Evolutionary conservation across 2,113 vertebrate species (phyloP), one percentile per base, ranked within the genome.

Genomic region (Aphyosemion australe): DNA sequence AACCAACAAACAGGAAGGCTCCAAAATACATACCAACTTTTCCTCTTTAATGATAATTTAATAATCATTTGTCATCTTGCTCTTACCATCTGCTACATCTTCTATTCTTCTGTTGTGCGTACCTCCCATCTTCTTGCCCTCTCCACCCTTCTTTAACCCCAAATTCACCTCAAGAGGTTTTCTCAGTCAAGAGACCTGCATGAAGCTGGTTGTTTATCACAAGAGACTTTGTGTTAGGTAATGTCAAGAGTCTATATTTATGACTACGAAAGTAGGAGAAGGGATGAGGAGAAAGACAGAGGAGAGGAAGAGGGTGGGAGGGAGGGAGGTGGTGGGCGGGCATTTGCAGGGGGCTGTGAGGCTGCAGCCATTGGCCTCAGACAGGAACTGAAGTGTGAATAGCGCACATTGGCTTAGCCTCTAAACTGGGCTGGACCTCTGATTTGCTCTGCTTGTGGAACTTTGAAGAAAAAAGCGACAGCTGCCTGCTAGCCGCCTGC

Each of bases 351-450:
- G 67, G 78, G 75, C 51, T 74, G 68, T 76, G 76, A 58, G 76
- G 74, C 83, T 85, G 72, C 89, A 83, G 90, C 84, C 85, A 91
- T 89, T 74, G 67, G 88, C 74, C 88, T 93, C 90, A 56, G 89
- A 84, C 88, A 82, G 82, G 91, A 90, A 90, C 88, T 84, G 72
- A 83, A 61, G 92, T 87, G 90, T 94, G 94, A 94, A 93, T 91
- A 93, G 93, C 92, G 82, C 88, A 86, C 93, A 90, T 89, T 93
- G 94, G 93, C 90, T 84, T 87, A 90, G 92, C 89, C 76, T 93
- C 87, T 87, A 92, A 84, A 81, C 92, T 86, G 91, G 90, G 89
- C 89, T 83, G 90, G 90, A 90, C 90, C 91, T 91, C 92, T 93
- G 84, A 90, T 87, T 92, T 90, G 87, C 94, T 88, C 86, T 89